Evolutionary conservation across 2,113 vertebrate species (phyloP), one percentile per base, ranked within the genome.

Genomic region (Petrocephalus zakoni): DNA sequence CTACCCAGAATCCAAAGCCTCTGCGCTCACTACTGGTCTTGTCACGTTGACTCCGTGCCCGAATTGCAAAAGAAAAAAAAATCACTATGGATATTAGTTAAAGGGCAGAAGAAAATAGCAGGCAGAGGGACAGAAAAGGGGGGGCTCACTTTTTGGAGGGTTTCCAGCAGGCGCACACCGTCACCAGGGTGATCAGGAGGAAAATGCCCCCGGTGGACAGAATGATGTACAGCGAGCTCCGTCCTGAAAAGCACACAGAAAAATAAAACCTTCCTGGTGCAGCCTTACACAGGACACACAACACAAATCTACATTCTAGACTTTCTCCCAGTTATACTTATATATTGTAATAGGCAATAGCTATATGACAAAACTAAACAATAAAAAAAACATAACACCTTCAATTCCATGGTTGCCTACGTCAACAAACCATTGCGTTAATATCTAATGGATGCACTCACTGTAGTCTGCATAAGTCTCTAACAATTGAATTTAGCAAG

Each of bases 171-270:
- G 98, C 98, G 17, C 98, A 99, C 91, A 99, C 97, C 0, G 98
- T 98, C 93, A 99, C 98, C 96, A 99, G 93, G 90, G 98, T 99
- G 94, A 99, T 97, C 0, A 99, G 96, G 89, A 99, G 96, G 92
- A 99, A 99, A 93, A 99, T 99, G 88, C 98, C 98, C 0, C 98
- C 98, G 0, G 97, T 99, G 91, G 97, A 97, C 90, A 99, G 95
- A 94, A 99, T 99, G 94, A 99, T 99, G 93, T 99, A 99, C 88
- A 99, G 97, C 8, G 98, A 99, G 88, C 98, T 99, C 91, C 98
- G 95, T 93, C 96, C 98, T 99, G 90, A 58, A 88, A 19, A 87
- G 1, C 22, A 13, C 81, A 83, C 19, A 22, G 46, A 87, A n/a
- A 51, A 86, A 51, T 83, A 13, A 1, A 25, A 10, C 37, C 11